Conservation (phyloP, 2,113 vertebrate genomes). For the Piprites chloris region DNA sequence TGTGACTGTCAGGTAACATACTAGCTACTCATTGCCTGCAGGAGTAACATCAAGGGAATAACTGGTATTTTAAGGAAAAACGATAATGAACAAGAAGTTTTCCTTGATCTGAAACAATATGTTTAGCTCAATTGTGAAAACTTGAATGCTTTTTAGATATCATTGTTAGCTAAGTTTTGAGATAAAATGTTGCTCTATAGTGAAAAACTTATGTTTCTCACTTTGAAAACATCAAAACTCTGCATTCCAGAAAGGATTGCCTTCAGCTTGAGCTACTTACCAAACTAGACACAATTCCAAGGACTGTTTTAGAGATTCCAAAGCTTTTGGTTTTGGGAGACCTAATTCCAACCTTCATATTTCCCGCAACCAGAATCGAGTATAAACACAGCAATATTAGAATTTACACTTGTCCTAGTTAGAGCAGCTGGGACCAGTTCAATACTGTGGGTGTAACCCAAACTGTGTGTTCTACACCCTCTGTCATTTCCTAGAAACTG, state of each 20-base stretch:
- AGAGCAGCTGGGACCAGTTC: too few relatives aligned
- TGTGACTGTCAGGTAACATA: neutral
- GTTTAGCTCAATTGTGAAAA: neutral
- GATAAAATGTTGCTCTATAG: neutral
- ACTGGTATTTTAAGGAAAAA: neutral
- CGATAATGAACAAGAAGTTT: neutral
- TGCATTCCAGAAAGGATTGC: neutral
- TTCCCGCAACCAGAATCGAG: neutral
- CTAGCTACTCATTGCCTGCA: neutral
- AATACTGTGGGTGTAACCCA: too few relatives aligned
- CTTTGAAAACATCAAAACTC: neutral
- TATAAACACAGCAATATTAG: neutral
- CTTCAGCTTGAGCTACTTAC: neutral
- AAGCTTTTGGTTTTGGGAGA: neutral
- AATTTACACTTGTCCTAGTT: too few relatives aligned
- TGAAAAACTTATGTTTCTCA: neutral
- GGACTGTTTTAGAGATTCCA: neutral
- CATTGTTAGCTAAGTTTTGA: neutral
- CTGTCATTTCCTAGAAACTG: too few relatives aligned
- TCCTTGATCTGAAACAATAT: neutral
- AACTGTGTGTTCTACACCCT: too few relatives aligned
- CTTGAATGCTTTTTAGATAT: neutral
- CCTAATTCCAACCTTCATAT: neutral
- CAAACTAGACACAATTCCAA: neutral
- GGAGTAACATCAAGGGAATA: neutral